Evolutionary conservation across 2,888 invertebrate genomes (phyloP).

Genomic region (Noctuana brunneofusca): DNA sequence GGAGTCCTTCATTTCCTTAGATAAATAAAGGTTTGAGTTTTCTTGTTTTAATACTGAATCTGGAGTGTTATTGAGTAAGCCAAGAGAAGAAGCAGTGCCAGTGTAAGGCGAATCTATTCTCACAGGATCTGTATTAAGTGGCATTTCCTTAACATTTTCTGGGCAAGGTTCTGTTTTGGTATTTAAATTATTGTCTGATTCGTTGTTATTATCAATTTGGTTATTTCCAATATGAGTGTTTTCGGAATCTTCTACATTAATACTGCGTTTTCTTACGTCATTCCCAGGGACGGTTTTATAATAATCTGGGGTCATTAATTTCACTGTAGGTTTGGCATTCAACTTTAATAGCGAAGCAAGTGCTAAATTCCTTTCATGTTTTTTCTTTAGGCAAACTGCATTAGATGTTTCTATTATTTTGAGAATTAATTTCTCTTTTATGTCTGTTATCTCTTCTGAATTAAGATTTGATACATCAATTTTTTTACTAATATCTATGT

Average conservation of each 20-base stretch:
- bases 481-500: constrained; percentile 33
- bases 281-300: constrained; percentile 42
- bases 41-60: neutral
- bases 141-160: neutral
- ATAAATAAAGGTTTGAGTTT: neutral
- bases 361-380: constrained; percentile 58
- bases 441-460: constrained; percentile 35
- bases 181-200: neutral
- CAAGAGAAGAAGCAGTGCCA: neutral
- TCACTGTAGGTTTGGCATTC: constrained; percentile 35
- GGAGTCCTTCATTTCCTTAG: constrained; percentile 30
- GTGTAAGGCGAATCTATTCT: neutral
- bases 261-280: neutral
- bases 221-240: neutral
- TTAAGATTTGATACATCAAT: constrained; percentile 35
- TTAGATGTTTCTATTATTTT: constrained; percentile 51
- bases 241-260: neutral
- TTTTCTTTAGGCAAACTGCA: constrained; percentile 45
- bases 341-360: constrained; percentile 59
- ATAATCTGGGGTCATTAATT: constrained; percentile 55
- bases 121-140: neutral
- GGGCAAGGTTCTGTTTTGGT: neutral
- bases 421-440: constrained; percentile 47
- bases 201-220: neutral
- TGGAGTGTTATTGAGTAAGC: no score